Percentiles rank a stretch among this genome's conserved stretches.
These are phyloP conservation scores for Dryoscopus gambensis DNA, from an alignment of 2,113 vertebrate genomes.

Conservation along the genomic window DNA sequence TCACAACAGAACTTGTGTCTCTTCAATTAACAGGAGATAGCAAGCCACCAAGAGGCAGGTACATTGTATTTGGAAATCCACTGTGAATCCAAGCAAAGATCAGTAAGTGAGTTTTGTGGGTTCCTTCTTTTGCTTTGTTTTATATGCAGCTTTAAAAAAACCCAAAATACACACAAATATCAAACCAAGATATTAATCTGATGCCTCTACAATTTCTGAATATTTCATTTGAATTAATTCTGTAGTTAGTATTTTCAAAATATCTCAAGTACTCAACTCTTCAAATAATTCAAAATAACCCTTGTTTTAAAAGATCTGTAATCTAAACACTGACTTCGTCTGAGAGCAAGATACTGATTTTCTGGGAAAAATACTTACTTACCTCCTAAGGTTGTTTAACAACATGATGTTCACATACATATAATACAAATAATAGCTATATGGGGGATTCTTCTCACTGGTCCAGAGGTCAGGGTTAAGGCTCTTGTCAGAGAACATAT, in stretches of 20 bases:
- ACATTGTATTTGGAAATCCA: neutral
- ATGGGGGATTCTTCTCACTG: conserved; percentile 89
- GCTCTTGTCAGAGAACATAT: conserved; percentile 94
- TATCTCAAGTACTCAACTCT: neutral
- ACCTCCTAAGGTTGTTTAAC: conserved; percentile 96
- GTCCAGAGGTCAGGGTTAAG: conserved; percentile 91
- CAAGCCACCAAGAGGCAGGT: neutral
- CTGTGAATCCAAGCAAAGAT: neutral
- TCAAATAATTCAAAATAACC: neutral
- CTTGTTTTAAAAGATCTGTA: neutral
- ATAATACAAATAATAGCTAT: conserved; percentile 96
- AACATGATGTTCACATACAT: conserved; percentile 99
- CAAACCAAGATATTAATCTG: neutral
- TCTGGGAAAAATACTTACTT: conserved; percentile 43
- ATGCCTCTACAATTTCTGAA: neutral
- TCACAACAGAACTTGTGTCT: neutral
- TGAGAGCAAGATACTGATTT: neutral
- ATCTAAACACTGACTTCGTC: neutral
- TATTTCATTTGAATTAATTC: neutral
- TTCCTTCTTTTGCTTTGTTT: neutral
- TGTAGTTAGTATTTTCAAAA: neutral
- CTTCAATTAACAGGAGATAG: neutral
- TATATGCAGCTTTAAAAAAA: neutral
- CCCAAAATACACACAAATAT: neutral
- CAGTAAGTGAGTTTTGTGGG: neutral